These are phyloP conservation scores for Chrysemys picta DNA, from an alignment of 2,113 vertebrate genomes.

Conservation along the genomic window DNA sequence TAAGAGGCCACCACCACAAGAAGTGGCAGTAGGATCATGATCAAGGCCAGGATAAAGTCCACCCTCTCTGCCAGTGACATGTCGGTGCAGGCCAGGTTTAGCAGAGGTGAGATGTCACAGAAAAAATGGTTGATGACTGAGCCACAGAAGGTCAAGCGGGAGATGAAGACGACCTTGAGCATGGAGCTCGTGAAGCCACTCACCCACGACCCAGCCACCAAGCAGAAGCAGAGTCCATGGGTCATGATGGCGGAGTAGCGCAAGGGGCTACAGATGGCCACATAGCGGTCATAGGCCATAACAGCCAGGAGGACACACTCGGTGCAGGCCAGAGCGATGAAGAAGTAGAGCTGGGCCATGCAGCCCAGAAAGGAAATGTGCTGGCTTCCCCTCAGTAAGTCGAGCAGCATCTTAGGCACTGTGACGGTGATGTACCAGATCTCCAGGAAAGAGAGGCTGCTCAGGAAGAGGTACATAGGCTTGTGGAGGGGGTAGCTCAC, in stretches of 20 bases:
- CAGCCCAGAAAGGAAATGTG: slow-evolving; percentile 35
- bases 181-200: background rate
- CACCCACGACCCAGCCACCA: slow-evolving; percentile 11
- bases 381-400: background rate
- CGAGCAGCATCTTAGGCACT: slow-evolving; percentile 41
- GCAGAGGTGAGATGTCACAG: slow-evolving; percentile 37
- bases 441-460: slow-evolving; percentile 42
- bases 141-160: slow-evolving; percentile 27
- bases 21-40: slow-evolving; percentile 31
- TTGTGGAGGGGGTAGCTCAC: slow-evolving; percentile 26
- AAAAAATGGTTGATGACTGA: slow-evolving; percentile 49
- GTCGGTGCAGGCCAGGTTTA: slow-evolving; percentile 43
- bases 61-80: background rate
- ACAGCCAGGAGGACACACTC: slow-evolving; percentile 38
- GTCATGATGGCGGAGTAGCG: slow-evolving; percentile 11
- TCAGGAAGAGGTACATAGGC: slow-evolving; percentile 52
- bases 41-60: slow-evolving; percentile 34
- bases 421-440: slow-evolving; percentile 41
- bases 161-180: slow-evolving; percentile 16
- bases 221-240: background rate
- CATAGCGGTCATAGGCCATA: slow-evolving; percentile 41
- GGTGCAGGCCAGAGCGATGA: slow-evolving; percentile 4
- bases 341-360: slow-evolving; percentile 42
- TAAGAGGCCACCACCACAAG: slow-evolving; percentile 20
- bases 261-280: slow-evolving; percentile 34